Evolutionary conservation across 2,113 vertebrate genomes (phyloP).

Genomic region (Hydrolagus affinis): DNA sequence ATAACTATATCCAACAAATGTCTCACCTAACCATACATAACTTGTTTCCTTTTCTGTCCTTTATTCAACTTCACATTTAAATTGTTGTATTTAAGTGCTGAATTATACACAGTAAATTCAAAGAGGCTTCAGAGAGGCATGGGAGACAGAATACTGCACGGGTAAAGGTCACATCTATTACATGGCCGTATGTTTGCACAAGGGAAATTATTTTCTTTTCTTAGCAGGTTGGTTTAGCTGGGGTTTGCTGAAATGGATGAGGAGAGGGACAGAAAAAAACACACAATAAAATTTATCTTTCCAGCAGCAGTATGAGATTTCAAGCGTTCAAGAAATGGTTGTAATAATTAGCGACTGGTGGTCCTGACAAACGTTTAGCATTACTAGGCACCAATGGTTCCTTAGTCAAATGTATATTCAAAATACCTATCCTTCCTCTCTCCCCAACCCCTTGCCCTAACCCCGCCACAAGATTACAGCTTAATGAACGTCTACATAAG

Average conservation of each 20-base stretch:
- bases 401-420: neutral
- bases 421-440: neutral
- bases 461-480: constrained; percentile 13
- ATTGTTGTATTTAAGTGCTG: constrained; percentile 25
- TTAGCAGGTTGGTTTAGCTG: constrained; percentile 7
- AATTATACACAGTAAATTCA: constrained; percentile 17
- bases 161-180: neutral
- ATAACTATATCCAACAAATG: constrained; percentile 25
- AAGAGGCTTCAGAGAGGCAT: neutral
- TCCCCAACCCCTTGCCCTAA: too few relatives aligned
- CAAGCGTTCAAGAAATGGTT: neutral
- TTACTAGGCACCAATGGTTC: neutral
- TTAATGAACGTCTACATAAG: neutral
- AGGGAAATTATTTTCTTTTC: neutral
- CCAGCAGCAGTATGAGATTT: constrained; percentile 20
- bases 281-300: neutral
- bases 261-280: neutral
- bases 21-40: constrained; percentile 19
- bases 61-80: constrained; percentile 16
- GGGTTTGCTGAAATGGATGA: constrained; percentile 18
- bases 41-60: neutral
- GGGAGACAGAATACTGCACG: neutral
- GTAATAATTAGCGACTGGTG: neutral
- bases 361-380: constrained; percentile 2
- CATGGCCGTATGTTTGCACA: neutral